Evolutionary conservation across 2,797 vertebrate genomes (phyloP), one percentile per base, ranked within the genome.

Genomic region (Malacoctenus gilli): DNA sequence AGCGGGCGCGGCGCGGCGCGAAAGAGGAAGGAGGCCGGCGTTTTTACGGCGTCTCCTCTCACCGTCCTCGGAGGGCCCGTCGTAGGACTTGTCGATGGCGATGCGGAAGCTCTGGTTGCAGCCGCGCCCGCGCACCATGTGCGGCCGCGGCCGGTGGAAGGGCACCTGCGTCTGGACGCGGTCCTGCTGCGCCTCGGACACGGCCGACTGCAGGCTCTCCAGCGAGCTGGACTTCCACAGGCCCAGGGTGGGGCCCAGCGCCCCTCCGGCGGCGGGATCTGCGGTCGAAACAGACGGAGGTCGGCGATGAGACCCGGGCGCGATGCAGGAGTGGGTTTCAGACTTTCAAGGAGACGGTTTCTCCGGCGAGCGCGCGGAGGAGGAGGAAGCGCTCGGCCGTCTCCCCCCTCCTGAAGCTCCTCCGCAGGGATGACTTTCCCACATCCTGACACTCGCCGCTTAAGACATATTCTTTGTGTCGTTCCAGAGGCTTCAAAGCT

Each of bases 31-130:
- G 18, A 37, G 43, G 43, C 42, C 16, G 23, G 46, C 20, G 48
- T 48, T 56, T 47, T 52, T 10, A 28, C 14, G 39, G 7, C 22
- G 22, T 23, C 4, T 23, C 22, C 22, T 34, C 80, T 60, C 85
- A 98, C 97, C 95, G 0, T 95, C 94, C 32, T 95, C 94, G 11
- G 95, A 95, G 0, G 95, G 96, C 0, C 94, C 94, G 0, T 98
- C 96, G 0, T 98, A 99, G 4, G 96, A 99, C 66, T 95, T 97
- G 91, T 98, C 96, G 46, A 99, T 99, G 68, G 97, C 96, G 3
- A 86, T 89, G 53, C 97, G 86, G 89, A 99, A 99, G 74, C 96
- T 98, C 83, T 95, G 93, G 12, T 99, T 99, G 75, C 93, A 94
- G 0, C 92, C 93, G 0, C 95, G 92, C 0, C 95, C 95, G 0